Conservation (phyloP, 1,140 invertebrate species). For the Papilio helenus region DNA sequence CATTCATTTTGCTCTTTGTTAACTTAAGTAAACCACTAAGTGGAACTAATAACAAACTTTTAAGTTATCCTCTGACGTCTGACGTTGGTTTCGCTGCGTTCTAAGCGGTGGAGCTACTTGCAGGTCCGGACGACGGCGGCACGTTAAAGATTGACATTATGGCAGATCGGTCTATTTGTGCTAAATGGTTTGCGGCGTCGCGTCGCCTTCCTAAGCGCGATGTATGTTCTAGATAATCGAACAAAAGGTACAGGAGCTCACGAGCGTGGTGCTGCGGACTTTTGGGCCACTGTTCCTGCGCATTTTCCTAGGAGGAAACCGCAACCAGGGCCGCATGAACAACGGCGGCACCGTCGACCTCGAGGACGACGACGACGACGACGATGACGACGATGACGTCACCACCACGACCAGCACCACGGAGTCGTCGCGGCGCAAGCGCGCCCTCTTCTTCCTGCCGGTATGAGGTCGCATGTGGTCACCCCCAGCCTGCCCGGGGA, state of each 20-base stretch:
- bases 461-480: slow-evolving; percentile 78
- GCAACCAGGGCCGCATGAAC: slow-evolving; percentile 67
- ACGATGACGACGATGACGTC: slow-evolving; percentile 48
- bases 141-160: background rate
- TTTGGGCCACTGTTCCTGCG: slow-evolving; percentile 87
- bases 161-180: background rate
- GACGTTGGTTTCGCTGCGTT: background rate
- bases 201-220: slow-evolving; percentile 55
- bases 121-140: background rate
- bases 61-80: slow-evolving; percentile 19
- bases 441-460: slow-evolving; percentile 72
- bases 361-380: slow-evolving; percentile 75
- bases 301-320: slow-evolving; percentile 80
- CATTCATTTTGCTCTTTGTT: background rate
- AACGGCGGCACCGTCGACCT: slow-evolving; percentile 70
- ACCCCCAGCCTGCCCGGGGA: slow-evolving; percentile 72
- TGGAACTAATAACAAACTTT: background rate
- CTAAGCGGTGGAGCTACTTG: background rate
- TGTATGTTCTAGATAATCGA: slow-evolving; percentile 89
- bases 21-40: background rate
- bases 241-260: slow-evolving; percentile 89
- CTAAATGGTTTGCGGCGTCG: slow-evolving; percentile 26
- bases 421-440: slow-evolving; percentile 69
- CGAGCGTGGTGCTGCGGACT: slow-evolving; percentile 86
- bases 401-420: slow-evolving; percentile 64